Base-by-base conservation (phyloP, 2,888 invertebrate genomes). In the Alentia gelatinosa region DNA sequence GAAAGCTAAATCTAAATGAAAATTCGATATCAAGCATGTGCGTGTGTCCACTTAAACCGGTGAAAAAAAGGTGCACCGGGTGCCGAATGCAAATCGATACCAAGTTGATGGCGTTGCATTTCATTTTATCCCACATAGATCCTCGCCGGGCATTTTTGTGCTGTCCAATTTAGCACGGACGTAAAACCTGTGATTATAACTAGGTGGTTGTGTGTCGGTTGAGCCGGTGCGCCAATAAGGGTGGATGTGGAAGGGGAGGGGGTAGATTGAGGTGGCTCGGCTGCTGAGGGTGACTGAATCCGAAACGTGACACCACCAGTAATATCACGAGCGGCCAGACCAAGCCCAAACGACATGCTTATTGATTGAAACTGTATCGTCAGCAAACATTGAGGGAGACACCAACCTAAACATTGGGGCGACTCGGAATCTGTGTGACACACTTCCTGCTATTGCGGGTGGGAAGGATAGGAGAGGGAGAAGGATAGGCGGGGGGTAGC, bases 301-400 rank as follows among this genome's bases (percentile, higher is more conserved):
- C 47, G 86, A 47, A 79, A 86, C 42, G 47, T 30, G 30, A 86
- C 30, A 47, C 86, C 15, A 23, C 30, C 86, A 30, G 42, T 86
- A 86, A 86, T 86, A 86, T 86, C 86, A 26, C 26, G n/a, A 12
- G 1, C 26, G 86, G n/a, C 42, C 86, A 86, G 42, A 83, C 86
- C 50, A n/a, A 12, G 50, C 47, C 9, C 86, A 40, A 86, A 86
- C 86, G 40, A 86, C 86, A 86, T 86, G 86, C 86, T 86, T 86
- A 86, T 86, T 86, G 86, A 86, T 86, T 86, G 86, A 47, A 86
- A 86, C 86, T 42, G 86, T 86, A 86, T 86, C 86, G 50, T 86
- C 15, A 47, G 50, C 47, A 86, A 86, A 86, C 86, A 86, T 86
- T 86, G 26, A 19, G 47, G 9, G 86, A 86, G 86, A 86, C 86